Base-by-base conservation (phyloP, 2,113 vertebrate genomes). In the Oreochromis tanganicae region DNA sequence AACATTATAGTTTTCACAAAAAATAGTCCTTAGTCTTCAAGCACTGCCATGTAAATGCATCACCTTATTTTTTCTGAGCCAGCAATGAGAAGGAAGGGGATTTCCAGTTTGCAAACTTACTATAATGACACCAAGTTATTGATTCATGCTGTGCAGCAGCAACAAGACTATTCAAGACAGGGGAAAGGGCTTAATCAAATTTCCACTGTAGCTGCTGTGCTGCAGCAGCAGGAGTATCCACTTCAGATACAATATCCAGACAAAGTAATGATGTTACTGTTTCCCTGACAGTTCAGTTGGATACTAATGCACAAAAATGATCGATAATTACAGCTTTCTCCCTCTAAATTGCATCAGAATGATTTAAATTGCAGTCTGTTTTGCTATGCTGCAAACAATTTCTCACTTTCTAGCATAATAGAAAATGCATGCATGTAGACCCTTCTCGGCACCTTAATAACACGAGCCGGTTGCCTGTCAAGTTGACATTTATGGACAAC, bases 171-270 rank as follows among this genome's bases (percentile, higher is more conserved):
- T 54, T 88, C 29, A 43, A 88, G 81, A 88, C 24, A 52, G 71
- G 55, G 43, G 54, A 55, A 78, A 56, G 27, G 38, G 61, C 86
- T 83, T 88, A 83, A 90, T 91, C 46, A 82, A 43, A 89, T 90
- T 90, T 82, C 36, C 54, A 80, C 59, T 66, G 12, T 32, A 46
- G 73, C 32, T 71, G 75, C 80, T 82, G 86, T 7, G 7, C 80
- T 89, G 85, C 11, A 59, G 32, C 32, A 36, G 80, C 24, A 80
- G 29, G 83, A 68, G 34, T 38, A 43, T 82, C 52, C 52, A 85
- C 90, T 83, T 68, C 21, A 73, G 82, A 85, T 83, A 29, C 12
- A 81, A 80, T 24, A 89, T 48, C 34, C 84, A 83, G 63, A 50
- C 38, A 59, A 9, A 55, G 80, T 8, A 16, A 17, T n/a, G 10